Percentiles rank a stretch among this genome's conserved stretches.
Conservation (phyloP, 1,140 invertebrate species). For the Thaumatotibia leucotreta region DNA sequence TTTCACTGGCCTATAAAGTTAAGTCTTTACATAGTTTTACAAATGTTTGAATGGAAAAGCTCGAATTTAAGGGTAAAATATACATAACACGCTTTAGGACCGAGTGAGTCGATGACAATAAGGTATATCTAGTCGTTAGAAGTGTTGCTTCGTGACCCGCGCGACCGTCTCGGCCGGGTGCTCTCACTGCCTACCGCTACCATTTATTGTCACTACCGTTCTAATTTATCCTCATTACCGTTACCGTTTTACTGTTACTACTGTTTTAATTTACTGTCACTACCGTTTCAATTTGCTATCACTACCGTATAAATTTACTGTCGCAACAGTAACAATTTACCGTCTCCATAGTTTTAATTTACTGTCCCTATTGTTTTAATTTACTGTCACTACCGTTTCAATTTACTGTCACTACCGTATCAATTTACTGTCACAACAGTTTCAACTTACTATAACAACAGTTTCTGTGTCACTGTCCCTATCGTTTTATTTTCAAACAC, state of each 20-base stretch:
- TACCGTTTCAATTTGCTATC: neutral
- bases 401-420: no score
- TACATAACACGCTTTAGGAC: conserved; percentile 33
- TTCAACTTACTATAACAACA: no score
- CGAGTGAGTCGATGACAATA: conserved; percentile 67
- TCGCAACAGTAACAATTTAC: neutral
- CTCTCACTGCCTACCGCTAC: neutral
- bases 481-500: no score
- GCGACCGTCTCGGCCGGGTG: neutral
- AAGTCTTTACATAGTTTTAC: conserved; percentile 53
- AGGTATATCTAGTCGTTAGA: conserved; percentile 65
- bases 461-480: no score
- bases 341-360: neutral
- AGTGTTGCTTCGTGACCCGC: conserved; percentile 50
- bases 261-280: neutral
- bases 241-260: neutral
- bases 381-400: no score
- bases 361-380: no score
- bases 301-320: neutral
- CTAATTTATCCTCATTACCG: neutral
- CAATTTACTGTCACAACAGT: no score
- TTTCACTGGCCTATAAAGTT: conserved; percentile 61
- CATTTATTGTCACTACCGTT: neutral
- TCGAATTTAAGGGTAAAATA: conserved; percentile 63
- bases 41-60: conserved; percentile 47